Evolutionary conservation across 1,140 invertebrate species (phyloP).

Genomic region (Melanaphis sacchari): DNA sequence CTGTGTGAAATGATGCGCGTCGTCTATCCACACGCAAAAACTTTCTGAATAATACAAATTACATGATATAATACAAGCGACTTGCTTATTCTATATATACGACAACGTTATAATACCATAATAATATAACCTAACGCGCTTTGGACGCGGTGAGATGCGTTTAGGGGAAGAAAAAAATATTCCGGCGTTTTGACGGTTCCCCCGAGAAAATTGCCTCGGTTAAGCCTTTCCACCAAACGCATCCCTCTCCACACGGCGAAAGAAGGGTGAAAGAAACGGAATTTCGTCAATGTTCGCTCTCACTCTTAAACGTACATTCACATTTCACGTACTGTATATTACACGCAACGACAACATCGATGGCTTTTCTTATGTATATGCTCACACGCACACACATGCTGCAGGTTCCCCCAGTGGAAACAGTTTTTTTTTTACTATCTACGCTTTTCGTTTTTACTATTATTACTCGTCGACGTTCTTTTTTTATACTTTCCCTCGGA

Average conservation of each 20-base stretch:
- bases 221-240: background rate
- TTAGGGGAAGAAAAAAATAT: background rate
- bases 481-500: background rate
- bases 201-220: background rate
- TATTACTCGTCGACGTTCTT: background rate
- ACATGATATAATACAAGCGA: background rate
- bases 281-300: background rate
- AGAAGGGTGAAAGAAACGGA: background rate
- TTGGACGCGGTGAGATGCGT: background rate
- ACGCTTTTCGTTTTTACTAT: slow-evolving; percentile 1
- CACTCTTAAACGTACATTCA: background rate
- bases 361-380: background rate
- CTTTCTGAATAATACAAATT: background rate
- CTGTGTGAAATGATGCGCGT: background rate
- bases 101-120: background rate
- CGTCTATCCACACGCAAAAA: background rate
- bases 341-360: background rate
- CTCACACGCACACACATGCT: background rate
- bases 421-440: background rate
- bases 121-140: background rate
- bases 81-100: background rate
- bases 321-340: background rate
- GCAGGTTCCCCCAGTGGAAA: background rate
- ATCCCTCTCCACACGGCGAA: background rate
- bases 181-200: background rate